Evolutionary conservation across 2,888 invertebrate species (phyloP).

Genomic region (Monoplex corrugatus): DNA sequence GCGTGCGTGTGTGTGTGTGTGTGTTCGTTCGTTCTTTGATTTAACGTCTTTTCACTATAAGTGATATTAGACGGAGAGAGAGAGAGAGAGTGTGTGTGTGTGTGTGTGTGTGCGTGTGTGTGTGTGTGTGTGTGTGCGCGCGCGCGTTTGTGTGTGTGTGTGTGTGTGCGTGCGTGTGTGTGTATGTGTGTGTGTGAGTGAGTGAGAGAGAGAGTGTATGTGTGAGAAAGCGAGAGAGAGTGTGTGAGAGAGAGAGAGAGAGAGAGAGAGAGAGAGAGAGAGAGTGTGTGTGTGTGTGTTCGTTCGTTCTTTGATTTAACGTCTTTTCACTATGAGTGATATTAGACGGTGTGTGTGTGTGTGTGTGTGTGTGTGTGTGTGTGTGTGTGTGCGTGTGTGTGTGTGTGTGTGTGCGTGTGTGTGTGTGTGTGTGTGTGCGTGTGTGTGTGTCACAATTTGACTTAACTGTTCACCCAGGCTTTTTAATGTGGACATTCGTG

Average conservation of each 20-base stretch:
- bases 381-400: not conserved
- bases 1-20: not conserved
- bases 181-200: not conserved
- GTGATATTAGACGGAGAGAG: not conserved
- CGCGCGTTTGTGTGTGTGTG: not conserved
- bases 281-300: not conserved
- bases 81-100: not conserved
- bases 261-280: not conserved
- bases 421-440: not conserved
- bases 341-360: not conserved
- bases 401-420: not conserved
- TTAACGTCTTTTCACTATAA: too few species aligned
- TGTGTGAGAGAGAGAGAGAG: not conserved
- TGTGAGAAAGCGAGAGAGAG: not conserved
- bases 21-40: not conserved
- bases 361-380: not conserved
- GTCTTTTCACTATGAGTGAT: too few species aligned
- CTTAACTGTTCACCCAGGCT: too few species aligned
- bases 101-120: not conserved
- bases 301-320: too few species aligned
- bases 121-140: conserved; percentile 5
- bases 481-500: too few species aligned
- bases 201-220: not conserved
- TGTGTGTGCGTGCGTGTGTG: not conserved
- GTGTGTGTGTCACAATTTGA: too few species aligned